Evolutionary conservation across 2,888 invertebrate species (phyloP), one percentile per base, ranked within the genome.

Genomic region (Macrostomum cliftonense): DNA sequence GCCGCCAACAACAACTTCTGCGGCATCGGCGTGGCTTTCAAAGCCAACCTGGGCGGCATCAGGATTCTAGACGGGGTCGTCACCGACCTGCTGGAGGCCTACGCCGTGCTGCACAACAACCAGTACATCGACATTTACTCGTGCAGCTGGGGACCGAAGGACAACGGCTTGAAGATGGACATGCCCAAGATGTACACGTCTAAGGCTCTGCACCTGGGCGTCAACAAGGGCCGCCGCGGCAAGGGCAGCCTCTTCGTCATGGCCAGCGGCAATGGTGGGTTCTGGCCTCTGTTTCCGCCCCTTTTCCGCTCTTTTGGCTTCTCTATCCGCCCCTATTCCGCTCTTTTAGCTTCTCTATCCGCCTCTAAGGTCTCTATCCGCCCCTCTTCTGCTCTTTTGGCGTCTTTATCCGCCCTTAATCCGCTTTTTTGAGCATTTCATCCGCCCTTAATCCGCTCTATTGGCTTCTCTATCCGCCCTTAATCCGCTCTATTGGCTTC

Each of bases 41-140:
- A 47, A 14, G 44, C 47, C 19, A 47, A 47, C 9, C 42, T 47
- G 13, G 47, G 47, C 42, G 49, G 47, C 37, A 11, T 16, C 9
- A 11, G 47, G 14, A 39, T 47, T 19, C 45, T 47, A 9, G 47
- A 42, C 28, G 20, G 42, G 11, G 38, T 45, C 21, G 47, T 47
- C 13, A 47, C 47, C 17, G 47, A 47, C 21, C 42, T 47, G 36
- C 28, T 47, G 19, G 47, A 47, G 36, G 47, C 47, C 5, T 47
- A 47, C 46, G 47, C 47, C 17, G n/a, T 47, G 14, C 37, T 21
- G n/a, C 47, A 47, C 28, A 47, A 47, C n/a, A 47, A 44, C 37
- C 47, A 47, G 46, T 47, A 47, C 43, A 47, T 47, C 42, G 17
- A 40, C 14, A 16, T 47, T n/a, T 47, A 47, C 42, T 28, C 40